Percentiles rank a stretch among this genome's conserved stretches.
phyloP scores from a whole-genome alignment of 2,888 invertebrate genomes.

The Xanthia icteritia region DNA sequence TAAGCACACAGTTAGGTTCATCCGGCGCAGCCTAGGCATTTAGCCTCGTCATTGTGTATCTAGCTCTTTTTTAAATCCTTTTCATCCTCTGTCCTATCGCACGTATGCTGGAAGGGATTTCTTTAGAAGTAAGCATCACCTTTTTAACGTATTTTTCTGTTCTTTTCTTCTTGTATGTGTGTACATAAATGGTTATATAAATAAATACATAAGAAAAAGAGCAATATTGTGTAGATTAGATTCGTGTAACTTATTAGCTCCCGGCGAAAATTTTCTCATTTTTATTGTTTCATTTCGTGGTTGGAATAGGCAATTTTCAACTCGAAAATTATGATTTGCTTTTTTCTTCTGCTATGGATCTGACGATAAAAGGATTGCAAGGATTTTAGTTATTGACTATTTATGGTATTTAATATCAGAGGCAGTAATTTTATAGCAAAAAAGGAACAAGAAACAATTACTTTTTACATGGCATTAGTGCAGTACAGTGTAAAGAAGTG shows the following conservation, averaged over 20 bases:
- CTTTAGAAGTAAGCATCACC: no score
- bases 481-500: not conserved
- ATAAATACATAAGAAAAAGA: not conserved
- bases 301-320: slow-evolving; percentile 22
- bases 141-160: no score
- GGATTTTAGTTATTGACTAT: not conserved
- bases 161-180: no score
- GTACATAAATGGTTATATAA: no score
- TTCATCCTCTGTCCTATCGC: no score
- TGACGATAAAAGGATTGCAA: not conserved
- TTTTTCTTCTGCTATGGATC: not conserved
- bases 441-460: not conserved
- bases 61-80: no score
- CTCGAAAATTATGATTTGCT: slow-evolving; percentile 1
- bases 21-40: not conserved
- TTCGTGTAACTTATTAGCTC: slow-evolving; percentile 8
- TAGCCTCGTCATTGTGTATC: not conserved
- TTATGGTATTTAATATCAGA: not conserved
- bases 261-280: not conserved
- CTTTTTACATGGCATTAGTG: not conserved
- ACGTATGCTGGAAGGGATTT: no score
- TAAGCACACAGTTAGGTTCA: not conserved
- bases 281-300: slow-evolving; percentile 29
- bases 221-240: not conserved
- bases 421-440: not conserved